Base-by-base conservation (phyloP, 37 sponge, comb jelly and placozoan genomes). In the Lycopodina hypogea region DNA sequence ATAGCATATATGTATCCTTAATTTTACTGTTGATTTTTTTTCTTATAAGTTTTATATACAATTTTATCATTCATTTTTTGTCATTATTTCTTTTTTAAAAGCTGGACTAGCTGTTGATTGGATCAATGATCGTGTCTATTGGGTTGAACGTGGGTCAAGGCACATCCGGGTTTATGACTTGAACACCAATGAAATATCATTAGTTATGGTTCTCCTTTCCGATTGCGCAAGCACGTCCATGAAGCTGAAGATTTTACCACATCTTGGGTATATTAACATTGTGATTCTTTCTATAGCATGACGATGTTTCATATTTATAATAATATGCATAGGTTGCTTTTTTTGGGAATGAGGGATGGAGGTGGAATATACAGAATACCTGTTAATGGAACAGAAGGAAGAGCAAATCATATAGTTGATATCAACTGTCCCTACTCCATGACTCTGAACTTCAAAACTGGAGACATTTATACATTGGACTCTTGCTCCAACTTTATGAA, bases 61-160 rank as follows among this genome's bases (percentile, higher is more conserved):
- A n/a, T 28, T 59, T 59, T 23, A 12, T 59, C 18, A 12, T 17
- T 59, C 3, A 6, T 59, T 17, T 59, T 59, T 17, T 17, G 18
- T 12, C 12, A 12, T 59, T 59, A 26, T 23, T 28, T 4, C 48
- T 45, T 9, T 45, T 4, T 45, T 12, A 4, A 35, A 56, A 76
- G 77, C 38, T 56, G 84, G 71, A 22, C 23, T 84, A 1, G 78
- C 85, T 30, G 85, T 84, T 24, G 85, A 84, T 71, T 84, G 85
- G 85, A 61, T 84, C 29, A 77, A 78, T 71, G 85, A 84, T 36
- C 69, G 58, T 18, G 42, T 84, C 34, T 84, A 84, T 62, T 84
- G 85, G 85, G 41, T 36, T 48, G 72, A 78, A 30, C 21, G 51
- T n/a, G 37, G 32, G 3, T 4, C 28, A 36, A 58, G 35, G 8